Evolutionary conservation across 2,888 invertebrate genomes (phyloP).

Genomic region (Subacronicta megacephala): DNA sequence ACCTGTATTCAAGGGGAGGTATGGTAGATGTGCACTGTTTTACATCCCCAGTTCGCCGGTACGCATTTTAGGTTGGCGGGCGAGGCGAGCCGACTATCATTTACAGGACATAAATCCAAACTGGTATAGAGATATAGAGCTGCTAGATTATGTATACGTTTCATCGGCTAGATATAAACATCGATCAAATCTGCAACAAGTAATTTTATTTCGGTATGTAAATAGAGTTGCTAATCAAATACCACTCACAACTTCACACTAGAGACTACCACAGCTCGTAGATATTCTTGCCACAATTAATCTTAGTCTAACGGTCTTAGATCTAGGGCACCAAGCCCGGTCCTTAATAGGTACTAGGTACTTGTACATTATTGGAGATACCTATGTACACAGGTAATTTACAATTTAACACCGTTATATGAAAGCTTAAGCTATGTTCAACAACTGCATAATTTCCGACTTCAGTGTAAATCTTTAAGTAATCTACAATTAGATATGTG

Average conservation of each 20-base stretch:
- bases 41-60: no score
- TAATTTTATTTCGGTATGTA: no score
- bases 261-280: slow-evolving; percentile 5
- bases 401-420: slow-evolving; percentile 12
- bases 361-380: not conserved
- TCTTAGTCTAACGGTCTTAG: slow-evolving; percentile 27
- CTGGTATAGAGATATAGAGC: no score
- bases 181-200: not conserved
- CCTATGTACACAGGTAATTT: slow-evolving; percentile 9
- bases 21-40: no score
- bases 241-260: slow-evolving; percentile 5
- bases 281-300: slow-evolving; percentile 23
- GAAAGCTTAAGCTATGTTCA: slow-evolving; percentile 20
- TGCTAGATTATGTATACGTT: no score
- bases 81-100: no score
- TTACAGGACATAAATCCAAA: no score
- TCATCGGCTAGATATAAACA: no score
- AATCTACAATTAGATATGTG: not conserved
- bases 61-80: no score
- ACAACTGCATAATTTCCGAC: slow-evolving; percentile 1
- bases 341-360: not conserved
- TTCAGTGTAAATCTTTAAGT: not conserved
- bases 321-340: slow-evolving; percentile 28
- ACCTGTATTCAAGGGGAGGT: no score
- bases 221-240: slow-evolving; percentile 35